phyloP scores from a whole-genome alignment of 2,113 vertebrate species.

The Microtus montanus region DNA sequence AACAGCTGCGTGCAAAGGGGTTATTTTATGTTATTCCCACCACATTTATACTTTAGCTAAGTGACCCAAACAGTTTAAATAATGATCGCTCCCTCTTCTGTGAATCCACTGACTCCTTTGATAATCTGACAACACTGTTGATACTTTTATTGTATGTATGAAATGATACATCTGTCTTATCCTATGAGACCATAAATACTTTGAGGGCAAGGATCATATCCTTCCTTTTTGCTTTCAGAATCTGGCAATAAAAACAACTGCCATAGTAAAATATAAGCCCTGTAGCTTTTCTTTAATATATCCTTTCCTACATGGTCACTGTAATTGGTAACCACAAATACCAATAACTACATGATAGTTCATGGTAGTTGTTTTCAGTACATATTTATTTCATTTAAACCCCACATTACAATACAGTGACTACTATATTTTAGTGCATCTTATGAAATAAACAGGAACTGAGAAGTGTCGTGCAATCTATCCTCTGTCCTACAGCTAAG shows the following conservation, averaged over 20 bases:
- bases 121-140: neutral
- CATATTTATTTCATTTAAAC: neutral
- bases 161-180: constrained; percentile 31
- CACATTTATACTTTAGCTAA: neutral
- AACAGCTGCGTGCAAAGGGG: neutral
- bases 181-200: neutral
- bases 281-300: neutral
- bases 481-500: neutral
- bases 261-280: neutral
- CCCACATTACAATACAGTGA: neutral
- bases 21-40: neutral
- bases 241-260: neutral
- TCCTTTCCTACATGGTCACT: neutral
- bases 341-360: neutral
- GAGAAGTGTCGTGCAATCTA: neutral
- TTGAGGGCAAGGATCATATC: neutral
- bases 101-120: neutral
- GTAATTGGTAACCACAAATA: neutral
- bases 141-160: neutral
- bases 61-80: neutral
- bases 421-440: neutral
- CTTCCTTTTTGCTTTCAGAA: neutral
- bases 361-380: neutral
- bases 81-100: neutral
- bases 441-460: neutral